Evolutionary conservation across 2,797 vertebrate species (phyloP).

Genomic region (Acomys russatus): DNA sequence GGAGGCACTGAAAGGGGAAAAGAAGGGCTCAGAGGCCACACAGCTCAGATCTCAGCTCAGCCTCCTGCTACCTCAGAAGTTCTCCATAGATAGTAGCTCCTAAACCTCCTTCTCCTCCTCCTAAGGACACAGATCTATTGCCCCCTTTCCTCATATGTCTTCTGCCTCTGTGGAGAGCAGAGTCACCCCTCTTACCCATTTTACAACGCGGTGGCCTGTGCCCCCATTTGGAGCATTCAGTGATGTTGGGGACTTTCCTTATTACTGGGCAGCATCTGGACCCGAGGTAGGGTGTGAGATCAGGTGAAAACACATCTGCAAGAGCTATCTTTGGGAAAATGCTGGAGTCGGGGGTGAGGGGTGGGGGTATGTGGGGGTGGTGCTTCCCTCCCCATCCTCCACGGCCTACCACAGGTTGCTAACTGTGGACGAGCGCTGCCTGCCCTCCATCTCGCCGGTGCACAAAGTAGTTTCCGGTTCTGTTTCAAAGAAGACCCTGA

Average conservation of each 20-base stretch:
- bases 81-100: not conserved
- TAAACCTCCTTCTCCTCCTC: not conserved
- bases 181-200: not conserved
- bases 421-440: not conserved
- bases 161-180: not conserved
- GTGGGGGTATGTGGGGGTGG: not conserved
- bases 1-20: not conserved
- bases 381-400: not conserved
- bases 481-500: not conserved
- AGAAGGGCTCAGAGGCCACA: not conserved
- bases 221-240: not conserved
- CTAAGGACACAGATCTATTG: not conserved
- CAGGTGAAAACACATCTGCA: not conserved
- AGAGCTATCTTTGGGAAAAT: conserved; percentile 1
- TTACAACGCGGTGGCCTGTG: not conserved
- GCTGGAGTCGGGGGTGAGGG: no score
- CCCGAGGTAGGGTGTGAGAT: not conserved
- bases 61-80: not conserved
- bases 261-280: conserved; percentile 22
- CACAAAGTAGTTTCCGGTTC: not conserved
- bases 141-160: not conserved
- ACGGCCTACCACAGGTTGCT: not conserved
- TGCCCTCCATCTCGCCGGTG: not conserved
- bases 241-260: conserved; percentile 20
- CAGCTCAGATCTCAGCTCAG: not conserved